A percentile compares a stretch with the other conserved stretches of the same genome.
Conservation (phyloP, 1,140 invertebrate species). For the Drosophila kurseongensis region DNA sequence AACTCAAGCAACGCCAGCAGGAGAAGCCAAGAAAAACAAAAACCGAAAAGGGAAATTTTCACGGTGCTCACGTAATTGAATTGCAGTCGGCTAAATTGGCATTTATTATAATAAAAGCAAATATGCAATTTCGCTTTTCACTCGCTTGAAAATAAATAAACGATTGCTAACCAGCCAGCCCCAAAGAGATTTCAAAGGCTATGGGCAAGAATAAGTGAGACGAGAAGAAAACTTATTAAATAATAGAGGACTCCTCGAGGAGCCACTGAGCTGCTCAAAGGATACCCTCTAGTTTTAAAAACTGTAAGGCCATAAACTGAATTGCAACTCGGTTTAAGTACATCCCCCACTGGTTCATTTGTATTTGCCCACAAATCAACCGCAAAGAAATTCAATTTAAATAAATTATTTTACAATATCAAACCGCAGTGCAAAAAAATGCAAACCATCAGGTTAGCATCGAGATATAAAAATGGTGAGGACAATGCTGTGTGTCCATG, state of each 20-base stretch:
- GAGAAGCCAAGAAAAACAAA: slow-evolving; percentile 37
- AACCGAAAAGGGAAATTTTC: slow-evolving; percentile 75
- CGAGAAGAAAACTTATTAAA: slow-evolving; percentile 49
- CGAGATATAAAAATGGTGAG: slow-evolving; percentile 6
- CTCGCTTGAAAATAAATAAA: slow-evolving; percentile 42
- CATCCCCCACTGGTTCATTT: slow-evolving; percentile 20
- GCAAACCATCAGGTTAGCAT: slow-evolving; percentile 24
- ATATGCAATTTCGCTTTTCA: slow-evolving; percentile 77
- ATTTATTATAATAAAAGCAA: slow-evolving; percentile 83
- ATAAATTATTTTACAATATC: slow-evolving; percentile 62
- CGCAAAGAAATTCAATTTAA: slow-evolving; percentile 60
- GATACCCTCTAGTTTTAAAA: slow-evolving; percentile 21
- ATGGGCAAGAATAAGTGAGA: slow-evolving; percentile 17
- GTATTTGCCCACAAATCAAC: slow-evolving; percentile 46
- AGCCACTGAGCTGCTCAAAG: not conserved
- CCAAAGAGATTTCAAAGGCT: slow-evolving; percentile 15
- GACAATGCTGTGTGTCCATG: slow-evolving; percentile 16
- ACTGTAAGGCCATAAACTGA: slow-evolving; percentile 30
- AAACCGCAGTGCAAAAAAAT: slow-evolving; percentile 24
- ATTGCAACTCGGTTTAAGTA: slow-evolving; percentile 14
- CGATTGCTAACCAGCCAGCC: slow-evolving; percentile 4
- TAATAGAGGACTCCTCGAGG: slow-evolving; percentile 25
- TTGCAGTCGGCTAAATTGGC: slow-evolving; percentile 80
- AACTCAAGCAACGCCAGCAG: slow-evolving; percentile 29
- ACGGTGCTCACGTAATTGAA: slow-evolving; percentile 79